phyloP scores from a whole-genome alignment of 2,797 vertebrate species.

The Sus cebifrons region DNA sequence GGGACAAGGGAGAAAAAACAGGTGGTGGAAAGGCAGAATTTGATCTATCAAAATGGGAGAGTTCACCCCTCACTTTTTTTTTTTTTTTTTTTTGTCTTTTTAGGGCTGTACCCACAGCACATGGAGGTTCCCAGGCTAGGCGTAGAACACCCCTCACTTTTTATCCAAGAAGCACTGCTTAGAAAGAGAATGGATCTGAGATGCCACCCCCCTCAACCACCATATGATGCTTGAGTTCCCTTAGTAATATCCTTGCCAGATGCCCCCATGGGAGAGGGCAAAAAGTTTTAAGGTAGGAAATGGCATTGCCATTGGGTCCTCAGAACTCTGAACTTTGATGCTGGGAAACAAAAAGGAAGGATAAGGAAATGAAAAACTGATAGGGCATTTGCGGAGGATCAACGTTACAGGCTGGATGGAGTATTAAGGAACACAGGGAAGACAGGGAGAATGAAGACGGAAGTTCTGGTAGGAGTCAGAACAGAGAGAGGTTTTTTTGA shows the following conservation, averaged over 20 bases:
- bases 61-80: background rate
- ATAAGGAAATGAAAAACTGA: slow-evolving; percentile 19
- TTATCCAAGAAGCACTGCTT: slow-evolving; percentile 7
- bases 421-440: background rate
- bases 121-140: too few species aligned
- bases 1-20: background rate
- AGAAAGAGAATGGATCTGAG: slow-evolving; percentile 44
- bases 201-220: slow-evolving; percentile 15
- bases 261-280: background rate
- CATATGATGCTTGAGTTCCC: background rate
- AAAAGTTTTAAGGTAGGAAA: slow-evolving; percentile 39
- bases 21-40: background rate
- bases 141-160: background rate
- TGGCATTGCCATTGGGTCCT: slow-evolving; percentile 42
- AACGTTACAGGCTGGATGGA: background rate
- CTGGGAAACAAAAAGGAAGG: slow-evolving; percentile 62
- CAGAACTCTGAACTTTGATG: slow-evolving; percentile 24
- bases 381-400: background rate
- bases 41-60: slow-evolving; percentile 8
- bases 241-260: slow-evolving; percentile 13
- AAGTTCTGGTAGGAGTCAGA: background rate
- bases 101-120: too few species aligned
- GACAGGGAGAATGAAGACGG: background rate
- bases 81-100: too few species aligned
- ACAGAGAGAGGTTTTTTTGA: slow-evolving; percentile 24